These are phyloP conservation scores for Brachyopa scutellaris DNA, from an alignment of 2,888 invertebrate species.

Conservation along the genomic window DNA sequence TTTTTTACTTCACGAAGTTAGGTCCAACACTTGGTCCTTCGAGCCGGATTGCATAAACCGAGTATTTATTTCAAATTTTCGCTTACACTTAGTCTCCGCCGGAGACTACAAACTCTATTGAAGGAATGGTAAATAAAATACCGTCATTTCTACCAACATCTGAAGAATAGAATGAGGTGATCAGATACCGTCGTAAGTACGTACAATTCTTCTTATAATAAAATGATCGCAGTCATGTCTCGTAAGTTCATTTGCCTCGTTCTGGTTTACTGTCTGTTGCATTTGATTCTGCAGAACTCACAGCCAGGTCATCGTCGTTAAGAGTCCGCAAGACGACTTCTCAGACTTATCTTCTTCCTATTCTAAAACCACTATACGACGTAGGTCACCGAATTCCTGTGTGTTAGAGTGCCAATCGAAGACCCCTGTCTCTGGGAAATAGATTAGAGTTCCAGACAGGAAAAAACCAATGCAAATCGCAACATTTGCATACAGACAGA, in stretches of 20 bases:
- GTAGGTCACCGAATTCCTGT: constrained; percentile 36
- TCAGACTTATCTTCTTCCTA: constrained; percentile 1
- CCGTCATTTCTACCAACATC: no score
- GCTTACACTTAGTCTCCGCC: no score
- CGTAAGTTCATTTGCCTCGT: constrained; percentile 7
- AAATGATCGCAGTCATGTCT: constrained; percentile 1
- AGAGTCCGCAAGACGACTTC: background rate
- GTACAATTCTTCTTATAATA: background rate
- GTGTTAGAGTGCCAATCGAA: constrained; percentile 8
- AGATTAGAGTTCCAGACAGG: constrained; percentile 45
- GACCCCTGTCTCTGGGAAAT: constrained; percentile 42
- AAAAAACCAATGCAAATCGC: constrained; percentile 35
- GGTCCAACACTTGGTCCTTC: no score
- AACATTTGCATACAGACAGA: constrained; percentile 52
- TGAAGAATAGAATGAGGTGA: no score
- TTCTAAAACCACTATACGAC: constrained; percentile 4
- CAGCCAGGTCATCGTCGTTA: background rate
- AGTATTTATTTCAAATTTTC: no score
- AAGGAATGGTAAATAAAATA: no score
- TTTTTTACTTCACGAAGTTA: no score
- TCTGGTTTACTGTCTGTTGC: background rate
- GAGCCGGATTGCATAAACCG: no score
- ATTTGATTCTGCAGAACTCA: background rate
- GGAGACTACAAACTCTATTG: no score
- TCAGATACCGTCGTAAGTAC: constrained; percentile 5